Percentiles rank a stretch among this genome's conserved stretches.
These are phyloP conservation scores for Eledona agricola DNA, from an alignment of 2,888 invertebrate species.

Conservation along the genomic window DNA sequence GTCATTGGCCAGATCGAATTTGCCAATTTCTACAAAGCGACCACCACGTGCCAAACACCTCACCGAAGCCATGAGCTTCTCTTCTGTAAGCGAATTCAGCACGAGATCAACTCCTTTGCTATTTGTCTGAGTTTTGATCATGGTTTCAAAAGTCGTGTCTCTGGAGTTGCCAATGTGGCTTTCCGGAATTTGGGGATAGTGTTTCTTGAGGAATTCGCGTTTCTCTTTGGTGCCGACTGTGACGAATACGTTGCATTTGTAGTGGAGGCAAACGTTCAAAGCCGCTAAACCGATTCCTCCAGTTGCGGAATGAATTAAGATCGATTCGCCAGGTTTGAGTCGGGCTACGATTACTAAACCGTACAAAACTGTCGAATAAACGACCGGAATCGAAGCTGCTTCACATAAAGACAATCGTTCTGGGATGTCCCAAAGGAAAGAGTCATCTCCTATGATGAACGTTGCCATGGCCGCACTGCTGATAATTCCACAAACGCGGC, in stretches of 20 bases:
- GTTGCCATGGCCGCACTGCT: constrained; percentile 69
- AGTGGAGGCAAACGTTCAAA: constrained; percentile 66
- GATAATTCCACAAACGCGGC: constrained; percentile 69
- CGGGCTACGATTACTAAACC: constrained; percentile 62
- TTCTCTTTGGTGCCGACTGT: constrained; percentile 67
- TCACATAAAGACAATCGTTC: constrained; percentile 77
- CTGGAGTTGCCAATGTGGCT: constrained; percentile 70
- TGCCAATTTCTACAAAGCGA: constrained; percentile 86
- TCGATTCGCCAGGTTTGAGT: constrained; percentile 1
- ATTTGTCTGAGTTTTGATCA: constrained; percentile 80
- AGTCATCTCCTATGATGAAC: constrained; percentile 66
- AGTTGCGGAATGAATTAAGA: constrained; percentile 59
- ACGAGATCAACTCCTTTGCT: constrained; percentile 92
- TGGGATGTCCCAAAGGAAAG: constrained; percentile 72
- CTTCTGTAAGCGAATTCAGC: constrained; percentile 90
- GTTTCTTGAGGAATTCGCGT: constrained; percentile 64
- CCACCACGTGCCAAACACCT: constrained; percentile 70
- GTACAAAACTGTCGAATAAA: constrained; percentile 64
- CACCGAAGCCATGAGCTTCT: constrained; percentile 80
- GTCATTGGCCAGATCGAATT: constrained; percentile 80
- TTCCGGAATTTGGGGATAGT: constrained; percentile 62
- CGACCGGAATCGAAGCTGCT: constrained; percentile 74
- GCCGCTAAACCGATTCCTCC: constrained; percentile 74
- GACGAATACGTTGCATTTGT: constrained; percentile 67
- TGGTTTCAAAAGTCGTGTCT: constrained; percentile 85